Conservation (phyloP, 2,888 invertebrate genomes). For the Drosophila fulvimacula region DNA sequence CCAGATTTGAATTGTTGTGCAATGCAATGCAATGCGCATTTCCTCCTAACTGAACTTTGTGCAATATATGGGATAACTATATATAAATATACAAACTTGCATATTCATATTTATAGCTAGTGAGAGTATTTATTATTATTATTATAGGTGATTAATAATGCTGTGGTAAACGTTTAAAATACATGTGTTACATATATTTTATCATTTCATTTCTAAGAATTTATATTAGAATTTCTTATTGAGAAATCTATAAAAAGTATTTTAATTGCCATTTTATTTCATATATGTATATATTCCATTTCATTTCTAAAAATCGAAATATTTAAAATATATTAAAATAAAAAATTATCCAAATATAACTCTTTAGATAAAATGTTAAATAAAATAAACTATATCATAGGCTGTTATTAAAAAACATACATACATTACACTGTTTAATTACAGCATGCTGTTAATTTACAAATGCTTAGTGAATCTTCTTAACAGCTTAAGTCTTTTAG, state of each 20-base stretch:
- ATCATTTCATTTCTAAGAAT: neutral
- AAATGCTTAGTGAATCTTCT: neutral
- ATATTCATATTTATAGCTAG: neutral
- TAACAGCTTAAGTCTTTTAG: neutral
- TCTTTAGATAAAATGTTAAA: neutral
- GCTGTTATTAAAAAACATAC: too few species aligned
- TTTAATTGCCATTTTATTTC: neutral
- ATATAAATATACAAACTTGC: neutral
- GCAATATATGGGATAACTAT: conserved; percentile 2
- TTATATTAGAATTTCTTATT: neutral
- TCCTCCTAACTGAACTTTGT: conserved; percentile 45
- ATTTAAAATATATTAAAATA: neutral
- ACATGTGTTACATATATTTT: neutral
- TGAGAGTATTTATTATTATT: too few species aligned
- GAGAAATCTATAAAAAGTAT: neutral
- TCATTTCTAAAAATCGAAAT: neutral
- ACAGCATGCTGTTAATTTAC: neutral
- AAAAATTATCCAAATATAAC: too few species aligned
- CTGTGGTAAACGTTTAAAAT: neutral
- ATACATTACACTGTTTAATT: neutral
- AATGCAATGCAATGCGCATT: conserved; percentile 38
- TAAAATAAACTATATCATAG: neutral
- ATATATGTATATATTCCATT: neutral
- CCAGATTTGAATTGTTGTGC: conserved; percentile 23
- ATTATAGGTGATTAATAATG: too few species aligned